Conservation (phyloP, 2,888 invertebrate species). For the Isoperla grammatica region DNA sequence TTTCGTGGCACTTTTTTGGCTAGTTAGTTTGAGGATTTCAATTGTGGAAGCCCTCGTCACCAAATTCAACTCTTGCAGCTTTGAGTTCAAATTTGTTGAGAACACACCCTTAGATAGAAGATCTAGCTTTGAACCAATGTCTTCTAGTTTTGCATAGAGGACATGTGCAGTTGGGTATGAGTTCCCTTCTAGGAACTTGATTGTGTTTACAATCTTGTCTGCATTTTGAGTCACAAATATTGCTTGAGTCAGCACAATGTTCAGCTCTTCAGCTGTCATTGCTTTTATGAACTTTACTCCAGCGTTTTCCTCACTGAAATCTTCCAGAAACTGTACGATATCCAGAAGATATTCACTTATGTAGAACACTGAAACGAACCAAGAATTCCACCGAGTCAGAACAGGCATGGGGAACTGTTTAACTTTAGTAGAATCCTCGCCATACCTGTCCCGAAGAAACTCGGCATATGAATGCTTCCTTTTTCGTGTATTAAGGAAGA, state of each 20-base stretch:
- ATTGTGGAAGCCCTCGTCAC: no score
- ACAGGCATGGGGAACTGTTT: slow-evolving; percentile 21
- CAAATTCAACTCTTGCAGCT: neutral
- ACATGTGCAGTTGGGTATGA: slow-evolving; percentile 19
- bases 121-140: slow-evolving; percentile 1
- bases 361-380: slow-evolving; percentile 19
- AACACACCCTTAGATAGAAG: slow-evolving; percentile 8
- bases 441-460: neutral
- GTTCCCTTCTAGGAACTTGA: slow-evolving; percentile 19
- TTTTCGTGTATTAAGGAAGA: slow-evolving; percentile 21
- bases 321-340: slow-evolving; percentile 1
- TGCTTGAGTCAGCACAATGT: slow-evolving; percentile 11
- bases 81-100: neutral
- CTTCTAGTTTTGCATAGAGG: slow-evolving; percentile 16
- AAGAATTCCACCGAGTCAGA: slow-evolving; percentile 21
- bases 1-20: neutral
- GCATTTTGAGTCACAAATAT: slow-evolving; percentile 12
- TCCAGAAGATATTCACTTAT: slow-evolving; percentile 16
- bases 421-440: neutral
- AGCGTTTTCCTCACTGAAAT: slow-evolving; percentile 4
- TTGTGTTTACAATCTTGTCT: neutral
- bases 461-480: slow-evolving; percentile 7
- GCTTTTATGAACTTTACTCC: slow-evolving; percentile 11
- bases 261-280: neutral
- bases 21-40: neutral